Evolutionary conservation across 2,888 invertebrate genomes (phyloP).

Genomic region (Hydrotaea diabolus): DNA sequence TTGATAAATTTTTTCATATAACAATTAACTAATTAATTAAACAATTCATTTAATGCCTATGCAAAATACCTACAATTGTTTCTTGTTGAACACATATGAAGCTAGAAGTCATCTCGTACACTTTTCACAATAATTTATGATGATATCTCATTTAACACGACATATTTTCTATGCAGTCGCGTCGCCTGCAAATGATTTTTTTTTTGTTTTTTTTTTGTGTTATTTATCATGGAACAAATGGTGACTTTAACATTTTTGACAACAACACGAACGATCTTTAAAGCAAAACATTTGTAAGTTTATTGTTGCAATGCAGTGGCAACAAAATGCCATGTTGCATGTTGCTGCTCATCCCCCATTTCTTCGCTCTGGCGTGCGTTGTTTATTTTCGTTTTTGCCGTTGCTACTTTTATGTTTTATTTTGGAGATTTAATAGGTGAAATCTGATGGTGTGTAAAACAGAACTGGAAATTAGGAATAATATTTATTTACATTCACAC

Average conservation of each 20-base stretch:
- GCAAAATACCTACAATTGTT: too few relatives aligned
- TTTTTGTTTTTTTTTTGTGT: too few relatives aligned
- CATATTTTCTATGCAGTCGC: not conserved
- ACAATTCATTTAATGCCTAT: too few relatives aligned
- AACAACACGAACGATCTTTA: not conserved
- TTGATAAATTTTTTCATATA: too few relatives aligned
- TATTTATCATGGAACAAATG: not conserved
- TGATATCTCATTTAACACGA: not conserved
- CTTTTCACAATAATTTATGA: not conserved
- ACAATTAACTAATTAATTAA: too few relatives aligned
- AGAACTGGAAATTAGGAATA: not conserved
- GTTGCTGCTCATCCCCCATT: not conserved
- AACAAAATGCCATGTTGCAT: conserved; percentile 10
- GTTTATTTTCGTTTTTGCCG: not conserved
- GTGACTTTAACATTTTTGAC: not conserved
- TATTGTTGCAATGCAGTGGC: not conserved
- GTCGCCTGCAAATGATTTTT: not conserved
- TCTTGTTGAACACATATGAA: too few relatives aligned
- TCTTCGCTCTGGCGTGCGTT: not conserved
- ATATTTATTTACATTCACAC: not conserved
- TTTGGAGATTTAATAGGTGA: not conserved
- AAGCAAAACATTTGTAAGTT: not conserved
- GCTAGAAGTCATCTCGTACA: too few relatives aligned
- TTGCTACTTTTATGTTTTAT: not conserved
- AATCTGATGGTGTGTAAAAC: not conserved